These are phyloP conservation scores for Lasius fuliginosus DNA, from an alignment of 2,888 invertebrate genomes.

Conservation along the genomic window DNA sequence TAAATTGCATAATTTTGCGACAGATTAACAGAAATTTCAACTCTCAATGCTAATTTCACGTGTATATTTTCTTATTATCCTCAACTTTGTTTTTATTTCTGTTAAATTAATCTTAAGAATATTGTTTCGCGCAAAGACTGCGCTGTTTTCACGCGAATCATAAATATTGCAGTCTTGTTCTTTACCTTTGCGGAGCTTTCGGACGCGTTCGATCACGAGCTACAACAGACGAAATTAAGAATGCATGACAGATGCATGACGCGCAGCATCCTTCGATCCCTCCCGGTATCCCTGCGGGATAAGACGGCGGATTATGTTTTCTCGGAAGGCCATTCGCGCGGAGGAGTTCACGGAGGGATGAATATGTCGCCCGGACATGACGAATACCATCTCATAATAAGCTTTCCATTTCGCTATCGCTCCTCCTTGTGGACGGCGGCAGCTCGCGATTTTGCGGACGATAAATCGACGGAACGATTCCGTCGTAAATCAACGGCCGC, in stretches of 20 bases:
- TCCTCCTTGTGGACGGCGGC: slow-evolving; percentile 36
- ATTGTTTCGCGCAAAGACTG: neutral
- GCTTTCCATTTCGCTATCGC: slow-evolving; percentile 52
- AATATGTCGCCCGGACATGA: slow-evolving; percentile 60
- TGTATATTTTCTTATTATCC: neutral
- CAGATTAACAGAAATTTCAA: neutral
- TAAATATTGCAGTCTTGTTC: neutral
- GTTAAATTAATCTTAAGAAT: neutral
- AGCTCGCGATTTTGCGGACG: slow-evolving; percentile 59
- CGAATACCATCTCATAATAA: slow-evolving; percentile 67
- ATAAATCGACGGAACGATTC: slow-evolving; percentile 65
- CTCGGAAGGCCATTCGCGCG: slow-evolving; percentile 23
- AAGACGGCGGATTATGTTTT: slow-evolving; percentile 60
- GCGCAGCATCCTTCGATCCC: slow-evolving; percentile 38
- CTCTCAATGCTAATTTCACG: neutral
- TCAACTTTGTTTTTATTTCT: neutral
- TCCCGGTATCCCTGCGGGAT: slow-evolving; percentile 36
- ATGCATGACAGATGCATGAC: slow-evolving; percentile 27
- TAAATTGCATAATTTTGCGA: neutral
- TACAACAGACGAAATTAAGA: neutral
- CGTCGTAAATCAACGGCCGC: slow-evolving; percentile 52
- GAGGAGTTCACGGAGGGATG: slow-evolving; percentile 41
- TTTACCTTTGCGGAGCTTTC: neutral
- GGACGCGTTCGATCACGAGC: neutral
- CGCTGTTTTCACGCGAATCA: neutral